phyloP scores from a whole-genome alignment of 1,140 invertebrate genomes.

The Ruditapes philippinarum region DNA sequence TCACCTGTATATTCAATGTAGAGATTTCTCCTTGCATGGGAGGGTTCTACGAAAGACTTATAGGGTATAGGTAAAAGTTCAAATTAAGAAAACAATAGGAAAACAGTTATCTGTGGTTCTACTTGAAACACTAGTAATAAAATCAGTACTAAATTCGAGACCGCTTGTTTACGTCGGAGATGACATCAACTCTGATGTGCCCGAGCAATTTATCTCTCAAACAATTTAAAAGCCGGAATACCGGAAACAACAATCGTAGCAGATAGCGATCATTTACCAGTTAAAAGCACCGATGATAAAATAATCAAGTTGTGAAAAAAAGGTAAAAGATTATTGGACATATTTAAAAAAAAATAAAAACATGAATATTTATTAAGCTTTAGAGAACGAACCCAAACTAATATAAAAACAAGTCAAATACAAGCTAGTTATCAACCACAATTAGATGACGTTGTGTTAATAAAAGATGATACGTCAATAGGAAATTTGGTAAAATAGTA shows the following conservation, averaged over 20 bases:
- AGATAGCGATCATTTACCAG: conserved; percentile 9
- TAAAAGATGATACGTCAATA: conserved; percentile 20
- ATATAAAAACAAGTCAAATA: not conserved
- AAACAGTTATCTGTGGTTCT: conserved; percentile 18
- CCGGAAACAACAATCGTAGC: conserved; percentile 12
- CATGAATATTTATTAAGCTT: conserved; percentile 19
- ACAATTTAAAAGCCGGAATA: conserved; percentile 55
- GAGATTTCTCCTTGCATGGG: not conserved
- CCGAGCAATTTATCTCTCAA: conserved; percentile 33
- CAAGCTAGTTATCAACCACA: not conserved
- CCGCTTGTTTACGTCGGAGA: conserved; percentile 59
- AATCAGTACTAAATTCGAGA: conserved; percentile 57
- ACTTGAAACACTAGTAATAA: conserved; percentile 46
- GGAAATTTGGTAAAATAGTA: conserved; percentile 47
- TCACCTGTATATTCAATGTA: conserved; percentile 31
- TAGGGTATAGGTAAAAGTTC: conserved; percentile 35
- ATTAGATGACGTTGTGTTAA: conserved; percentile 25
- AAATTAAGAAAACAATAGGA: conserved; percentile 38
- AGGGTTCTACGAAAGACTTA: conserved; percentile 45
- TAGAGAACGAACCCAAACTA: not conserved
- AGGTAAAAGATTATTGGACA: not conserved
- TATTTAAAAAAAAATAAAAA: not conserved
- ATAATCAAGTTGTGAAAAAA: conserved; percentile 34
- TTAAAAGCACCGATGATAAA: conserved; percentile 19
- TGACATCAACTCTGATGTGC: conserved; percentile 50